Base-by-base conservation (phyloP, 2,113 vertebrate genomes). In the Rattus rattus region DNA sequence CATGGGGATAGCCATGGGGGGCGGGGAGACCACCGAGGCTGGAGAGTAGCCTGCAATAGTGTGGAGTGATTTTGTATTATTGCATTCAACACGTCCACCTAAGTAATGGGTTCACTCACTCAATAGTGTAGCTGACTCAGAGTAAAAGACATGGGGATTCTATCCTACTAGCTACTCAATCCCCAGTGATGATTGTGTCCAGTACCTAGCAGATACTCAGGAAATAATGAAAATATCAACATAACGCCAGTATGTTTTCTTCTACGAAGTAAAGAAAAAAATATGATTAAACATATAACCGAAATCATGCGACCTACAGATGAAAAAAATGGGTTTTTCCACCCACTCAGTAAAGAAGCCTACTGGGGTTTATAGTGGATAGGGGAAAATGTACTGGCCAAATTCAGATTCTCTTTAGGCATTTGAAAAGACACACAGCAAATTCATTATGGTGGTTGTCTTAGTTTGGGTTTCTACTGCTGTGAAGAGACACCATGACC, bases 211-310 rank as follows among this genome's bases (percentile, higher is more conserved):
- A 65, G 36, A 43, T 28, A 2, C 52, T 77, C 39, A 52, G 43
- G 16, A 54, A 72, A 80, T 10, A 90, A 52, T 43, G 63, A 93
- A 52, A 30, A 54, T 1, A 63, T 90, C 54, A 47, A 52, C 16
- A 72, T 52, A 79, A 20, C 8, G n/a, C 33, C 30, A 70, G n/a
- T 11, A 39, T 24, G 86, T 94, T 87, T 59, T 16, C n/a, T 63
- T 76, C 26, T 81, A 76, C 54, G 92, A 87, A 90, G 90, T 67
- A 30, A 97, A 92, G 19, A 79, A 30, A 95, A 95, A 26, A 56
- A 79, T 59, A 65, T 56, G 33, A 26, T 2, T 70, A 94, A 91
- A 69, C 43, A 84, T 47, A n/a, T 83, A 95, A 75, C 22, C 54
- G 63, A 39, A 94, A 84, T 84, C 59, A 69, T 30, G 2, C 73